Conservation (phyloP, 2,113 vertebrate genomes). For the Nicator chloris region DNA sequence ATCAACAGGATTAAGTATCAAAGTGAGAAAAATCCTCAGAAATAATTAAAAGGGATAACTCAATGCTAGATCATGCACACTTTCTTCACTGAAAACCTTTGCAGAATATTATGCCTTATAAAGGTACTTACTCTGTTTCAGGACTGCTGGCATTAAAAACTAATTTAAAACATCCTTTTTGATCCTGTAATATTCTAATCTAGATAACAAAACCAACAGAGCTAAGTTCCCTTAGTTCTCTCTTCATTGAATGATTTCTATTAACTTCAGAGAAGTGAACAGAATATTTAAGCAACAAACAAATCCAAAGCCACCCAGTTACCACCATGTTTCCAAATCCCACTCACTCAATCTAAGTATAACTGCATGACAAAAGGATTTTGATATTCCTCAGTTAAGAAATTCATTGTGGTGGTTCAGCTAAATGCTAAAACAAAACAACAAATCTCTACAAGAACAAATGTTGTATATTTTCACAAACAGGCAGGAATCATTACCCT, state of each 20-base stretch:
- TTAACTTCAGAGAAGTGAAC: background rate
- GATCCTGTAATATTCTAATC: background rate
- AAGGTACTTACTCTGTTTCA: background rate
- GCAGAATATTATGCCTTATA: background rate
- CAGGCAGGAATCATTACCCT: background rate
- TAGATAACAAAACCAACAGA: background rate
- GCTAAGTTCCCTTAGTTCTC: background rate
- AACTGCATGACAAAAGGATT: background rate
- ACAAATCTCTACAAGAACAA: background rate
- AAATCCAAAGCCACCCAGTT: background rate
- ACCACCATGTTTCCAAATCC: background rate
- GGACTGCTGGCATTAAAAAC: background rate
- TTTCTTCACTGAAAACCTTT: background rate
- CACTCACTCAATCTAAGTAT: background rate
- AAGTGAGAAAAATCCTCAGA: background rate
- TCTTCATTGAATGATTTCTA: background rate
- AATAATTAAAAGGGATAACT: background rate
- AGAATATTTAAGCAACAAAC: background rate
- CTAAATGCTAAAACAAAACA: background rate
- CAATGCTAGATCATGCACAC: background rate
- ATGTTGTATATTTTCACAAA: background rate
- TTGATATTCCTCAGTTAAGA: background rate
- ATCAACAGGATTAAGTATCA: background rate
- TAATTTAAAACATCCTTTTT: background rate
- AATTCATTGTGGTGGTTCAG: background rate